A percentile compares a stretch with the other conserved stretches of the same genome.
Evolutionary conservation across 2,888 invertebrate species (phyloP).

Genomic region (Microplitis manilae): DNA sequence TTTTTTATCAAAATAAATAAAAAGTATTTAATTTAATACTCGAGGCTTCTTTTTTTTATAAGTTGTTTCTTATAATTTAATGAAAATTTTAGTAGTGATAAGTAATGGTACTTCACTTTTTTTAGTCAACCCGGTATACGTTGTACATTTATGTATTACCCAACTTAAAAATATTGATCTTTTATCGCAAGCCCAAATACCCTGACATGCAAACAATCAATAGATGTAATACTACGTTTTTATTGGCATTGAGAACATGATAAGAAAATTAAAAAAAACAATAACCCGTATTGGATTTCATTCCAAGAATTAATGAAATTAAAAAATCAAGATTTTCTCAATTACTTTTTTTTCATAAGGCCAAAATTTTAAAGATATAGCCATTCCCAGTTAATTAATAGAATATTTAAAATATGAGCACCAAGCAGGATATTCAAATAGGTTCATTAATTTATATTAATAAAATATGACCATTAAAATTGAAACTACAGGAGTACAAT

Average conservation of each 20-base stretch:
- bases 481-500: background rate
- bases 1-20: no score
- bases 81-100: no score
- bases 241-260: background rate
- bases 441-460: constrained; percentile 7
- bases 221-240: background rate
- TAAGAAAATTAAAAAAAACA: background rate
- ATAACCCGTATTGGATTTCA: no score
- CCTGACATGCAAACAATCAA: background rate
- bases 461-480: background rate
- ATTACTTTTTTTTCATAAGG: background rate
- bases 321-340: no score
- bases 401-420: background rate
- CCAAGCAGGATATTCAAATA: constrained; percentile 1
- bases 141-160: background rate
- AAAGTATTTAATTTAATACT: no score
- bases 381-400: constrained; percentile 15
- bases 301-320: no score
- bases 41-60: no score
- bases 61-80: no score
- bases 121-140: no score
- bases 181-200: background rate
- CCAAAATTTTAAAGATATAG: background rate
- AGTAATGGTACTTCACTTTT: no score
- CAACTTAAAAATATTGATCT: constrained; percentile 20